phyloP scores from a whole-genome alignment of 2,888 invertebrate genomes.

The Drosophila pullipes region DNA sequence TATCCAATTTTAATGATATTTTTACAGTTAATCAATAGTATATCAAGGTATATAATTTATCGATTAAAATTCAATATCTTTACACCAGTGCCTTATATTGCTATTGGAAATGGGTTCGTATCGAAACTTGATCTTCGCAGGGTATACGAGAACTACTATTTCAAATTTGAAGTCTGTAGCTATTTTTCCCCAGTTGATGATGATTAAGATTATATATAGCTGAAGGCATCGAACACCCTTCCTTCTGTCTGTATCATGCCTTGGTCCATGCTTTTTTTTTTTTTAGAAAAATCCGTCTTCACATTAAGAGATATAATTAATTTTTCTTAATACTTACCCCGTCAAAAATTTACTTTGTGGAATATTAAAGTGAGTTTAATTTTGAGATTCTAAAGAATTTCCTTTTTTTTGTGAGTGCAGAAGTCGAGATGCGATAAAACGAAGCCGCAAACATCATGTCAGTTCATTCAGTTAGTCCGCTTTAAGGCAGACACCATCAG shows the following conservation, averaged over 20 bases:
- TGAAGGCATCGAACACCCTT: not conserved
- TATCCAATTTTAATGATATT: not conserved
- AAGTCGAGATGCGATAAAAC: not conserved
- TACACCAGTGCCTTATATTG: too few species aligned
- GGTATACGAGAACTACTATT: not conserved
- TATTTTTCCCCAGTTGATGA: not conserved
- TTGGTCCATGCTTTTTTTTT: too few species aligned
- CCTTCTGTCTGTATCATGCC: not conserved
- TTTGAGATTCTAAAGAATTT: too few species aligned
- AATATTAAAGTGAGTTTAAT: not conserved
- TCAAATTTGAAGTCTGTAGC: not conserved
- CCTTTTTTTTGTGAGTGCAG: too few species aligned
- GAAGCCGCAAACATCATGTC: not conserved
- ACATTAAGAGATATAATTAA: not conserved
- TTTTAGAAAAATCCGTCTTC: not conserved
- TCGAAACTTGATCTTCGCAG: too few species aligned
- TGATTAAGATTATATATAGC: not conserved
- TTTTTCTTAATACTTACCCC: not conserved
- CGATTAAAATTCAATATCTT: not conserved
- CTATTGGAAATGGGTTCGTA: too few species aligned
- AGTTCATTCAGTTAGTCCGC: too few species aligned
- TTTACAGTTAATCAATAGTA: not conserved
- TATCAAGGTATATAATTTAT: not conserved
- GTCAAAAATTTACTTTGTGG: not conserved
- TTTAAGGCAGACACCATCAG: slow-evolving; percentile 16